phyloP scores from a whole-genome alignment of 2,888 invertebrate genomes.

The Pantelozetes paolii region DNA sequence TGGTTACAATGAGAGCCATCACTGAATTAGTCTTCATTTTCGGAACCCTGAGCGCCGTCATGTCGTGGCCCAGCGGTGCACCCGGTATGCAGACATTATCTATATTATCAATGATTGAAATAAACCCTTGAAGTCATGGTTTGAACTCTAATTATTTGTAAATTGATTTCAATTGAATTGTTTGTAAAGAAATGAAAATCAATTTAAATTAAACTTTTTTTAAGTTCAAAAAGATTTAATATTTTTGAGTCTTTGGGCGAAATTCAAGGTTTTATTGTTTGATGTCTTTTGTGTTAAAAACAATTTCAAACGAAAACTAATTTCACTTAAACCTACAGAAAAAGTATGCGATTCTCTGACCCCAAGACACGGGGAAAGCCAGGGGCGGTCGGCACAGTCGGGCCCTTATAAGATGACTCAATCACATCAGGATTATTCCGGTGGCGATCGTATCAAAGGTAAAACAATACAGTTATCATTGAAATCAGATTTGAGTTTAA shows the following conservation, averaged over 20 bases:
- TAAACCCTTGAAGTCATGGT: not conserved
- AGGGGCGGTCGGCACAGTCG: conserved; percentile 41
- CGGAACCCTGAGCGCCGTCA: not conserved
- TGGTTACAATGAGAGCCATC: not conserved
- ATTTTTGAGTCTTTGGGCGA: too few species aligned
- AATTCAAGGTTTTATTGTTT: too few species aligned
- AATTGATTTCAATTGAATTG: too few species aligned
- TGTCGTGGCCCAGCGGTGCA: conserved; percentile 45
- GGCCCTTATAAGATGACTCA: conserved; percentile 45
- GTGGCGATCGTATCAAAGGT: conserved; percentile 46
- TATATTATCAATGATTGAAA: not conserved
- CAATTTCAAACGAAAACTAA: not conserved
- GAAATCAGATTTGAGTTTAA: too few species aligned
- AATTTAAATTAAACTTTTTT: too few species aligned
- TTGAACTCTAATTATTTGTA: not conserved
- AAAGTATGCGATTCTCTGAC: conserved; percentile 45
- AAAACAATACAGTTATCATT: too few species aligned
- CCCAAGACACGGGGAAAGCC: conserved; percentile 45
- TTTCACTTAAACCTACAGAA: not conserved
- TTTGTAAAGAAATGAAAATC: too few species aligned
- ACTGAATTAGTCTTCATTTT: not conserved
- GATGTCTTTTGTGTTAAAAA: too few species aligned
- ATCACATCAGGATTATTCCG: conserved; percentile 43
- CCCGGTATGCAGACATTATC: conserved; percentile 36
- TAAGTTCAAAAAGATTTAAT: too few species aligned